Percentiles rank a stretch among this genome's conserved stretches.
phyloP scores from a whole-genome alignment of 2,888 invertebrate genomes.

The Chrysomela aeneicollis region DNA sequence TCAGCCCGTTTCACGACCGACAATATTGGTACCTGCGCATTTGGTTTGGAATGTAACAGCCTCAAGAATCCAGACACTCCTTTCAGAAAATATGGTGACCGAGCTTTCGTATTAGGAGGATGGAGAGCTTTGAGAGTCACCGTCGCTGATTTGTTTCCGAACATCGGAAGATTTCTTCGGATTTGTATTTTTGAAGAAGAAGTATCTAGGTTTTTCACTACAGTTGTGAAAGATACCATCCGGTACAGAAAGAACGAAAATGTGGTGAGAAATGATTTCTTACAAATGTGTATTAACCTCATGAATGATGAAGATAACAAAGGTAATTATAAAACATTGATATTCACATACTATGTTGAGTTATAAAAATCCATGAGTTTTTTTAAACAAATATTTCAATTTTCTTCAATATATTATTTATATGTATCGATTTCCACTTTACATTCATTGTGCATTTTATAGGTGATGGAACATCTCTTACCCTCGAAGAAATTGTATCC shows the following conservation, averaged over 20 bases:
- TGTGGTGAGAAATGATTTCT: background rate
- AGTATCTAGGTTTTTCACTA: constrained; percentile 3
- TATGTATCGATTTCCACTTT: too few species aligned
- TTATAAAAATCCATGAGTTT: too few species aligned
- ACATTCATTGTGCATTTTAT: background rate
- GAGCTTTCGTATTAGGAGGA: constrained; percentile 15
- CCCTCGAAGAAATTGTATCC: constrained; percentile 39
- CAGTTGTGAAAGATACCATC: constrained; percentile 15
- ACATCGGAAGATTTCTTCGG: constrained; percentile 35
- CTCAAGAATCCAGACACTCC: constrained; percentile 62
- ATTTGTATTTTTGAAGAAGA: constrained; percentile 14
- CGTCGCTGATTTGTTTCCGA: constrained; percentile 32
- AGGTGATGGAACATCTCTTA: constrained; percentile 35
- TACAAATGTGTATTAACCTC: constrained; percentile 10
- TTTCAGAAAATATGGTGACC: constrained; percentile 54
- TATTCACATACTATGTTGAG: too few species aligned
- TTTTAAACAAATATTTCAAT: too few species aligned
- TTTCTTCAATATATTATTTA: too few species aligned
- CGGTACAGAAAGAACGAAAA: background rate
- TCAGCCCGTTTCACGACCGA: constrained; percentile 38
- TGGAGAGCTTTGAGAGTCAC: constrained; percentile 14
- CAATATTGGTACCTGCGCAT: constrained; percentile 62
- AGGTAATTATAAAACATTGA: too few species aligned
- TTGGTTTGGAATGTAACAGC: constrained; percentile 67
- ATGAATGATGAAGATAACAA: background rate